Conservation (phyloP, 2,113 vertebrate genomes). For the Menidia beryllina region DNA sequence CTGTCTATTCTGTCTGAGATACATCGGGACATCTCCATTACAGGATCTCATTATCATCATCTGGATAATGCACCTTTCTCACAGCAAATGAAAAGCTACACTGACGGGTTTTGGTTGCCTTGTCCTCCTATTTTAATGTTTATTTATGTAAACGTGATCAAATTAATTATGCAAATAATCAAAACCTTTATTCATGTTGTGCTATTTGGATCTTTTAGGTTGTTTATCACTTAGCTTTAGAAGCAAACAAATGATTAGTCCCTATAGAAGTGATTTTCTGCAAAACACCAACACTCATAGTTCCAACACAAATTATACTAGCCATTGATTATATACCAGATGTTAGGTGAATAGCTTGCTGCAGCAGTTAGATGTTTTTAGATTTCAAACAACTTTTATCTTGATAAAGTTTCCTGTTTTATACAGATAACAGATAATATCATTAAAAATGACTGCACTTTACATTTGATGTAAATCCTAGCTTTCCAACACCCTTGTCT, state of each 20-base stretch:
- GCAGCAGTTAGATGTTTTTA: neutral
- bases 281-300: neutral
- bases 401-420: neutral
- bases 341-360: neutral
- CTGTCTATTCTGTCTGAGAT: conserved; percentile 17
- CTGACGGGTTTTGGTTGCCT: neutral
- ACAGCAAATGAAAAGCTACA: neutral
- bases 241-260: too few species aligned
- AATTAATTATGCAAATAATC: neutral
- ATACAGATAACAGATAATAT: neutral
- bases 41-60: neutral
- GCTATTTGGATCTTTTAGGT: too few species aligned
- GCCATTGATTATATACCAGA: neutral
- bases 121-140: neutral
- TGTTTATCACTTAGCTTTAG: neutral
- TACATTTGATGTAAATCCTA: neutral
- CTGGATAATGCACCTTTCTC: neutral
- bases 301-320: neutral
- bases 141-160: neutral
- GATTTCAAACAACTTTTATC: neutral
- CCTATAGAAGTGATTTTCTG: neutral
- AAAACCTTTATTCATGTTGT: neutral
- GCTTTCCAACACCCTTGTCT: neutral
- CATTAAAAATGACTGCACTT: neutral
- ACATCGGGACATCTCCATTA: neutral